Base-by-base conservation (phyloP, 2,113 vertebrate species). In the Cavia porcellus region DNA sequence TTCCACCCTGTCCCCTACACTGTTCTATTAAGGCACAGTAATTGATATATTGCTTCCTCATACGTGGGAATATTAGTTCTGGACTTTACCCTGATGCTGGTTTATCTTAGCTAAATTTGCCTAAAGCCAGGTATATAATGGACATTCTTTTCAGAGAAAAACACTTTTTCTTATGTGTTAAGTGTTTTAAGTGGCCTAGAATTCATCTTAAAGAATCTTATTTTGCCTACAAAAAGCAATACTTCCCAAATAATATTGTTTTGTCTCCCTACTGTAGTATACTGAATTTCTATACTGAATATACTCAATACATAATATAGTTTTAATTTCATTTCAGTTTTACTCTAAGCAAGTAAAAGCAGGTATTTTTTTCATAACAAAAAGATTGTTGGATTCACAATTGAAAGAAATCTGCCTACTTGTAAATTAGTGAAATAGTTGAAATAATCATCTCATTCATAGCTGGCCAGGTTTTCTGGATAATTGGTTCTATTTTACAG, bases 71-170 rank as follows among this genome's bases (percentile, higher is more conserved):
- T 83, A 77, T 82, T 85, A 17, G 13, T 62, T n/a, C 57, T 83
- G 70, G 85, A 19, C 45, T 87, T 74, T 47, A 24, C 84, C 74
- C 94, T 72, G 86, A 57, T 47, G 66, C 57, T 66, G 85, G n/a
- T 64, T 66, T 45, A 50, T 86, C 64, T 92, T 89, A 96, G 75
- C 66, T 74, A 77, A 52, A 84, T 92, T 87, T 94, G 96, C 98
- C 90, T 93, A 97, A 97, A 97, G 83, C 97, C 94, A 92, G 88
- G 96, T 72, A 92, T 91, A 90, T 95, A 92, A 38, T 74, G 59
- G 66, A 61, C 10, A 5, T 95, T 89, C 70, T 97, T 88, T 97
- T 96, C 97, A 98, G 66, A 94, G 96, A 92, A 85, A 88, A 96
- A 96, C 57, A 92, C 7, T 82, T 50, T 96, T 0, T 32, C 74